Base-by-base conservation (phyloP, 2,888 invertebrate genomes). In the Ectemnius continuus region DNA sequence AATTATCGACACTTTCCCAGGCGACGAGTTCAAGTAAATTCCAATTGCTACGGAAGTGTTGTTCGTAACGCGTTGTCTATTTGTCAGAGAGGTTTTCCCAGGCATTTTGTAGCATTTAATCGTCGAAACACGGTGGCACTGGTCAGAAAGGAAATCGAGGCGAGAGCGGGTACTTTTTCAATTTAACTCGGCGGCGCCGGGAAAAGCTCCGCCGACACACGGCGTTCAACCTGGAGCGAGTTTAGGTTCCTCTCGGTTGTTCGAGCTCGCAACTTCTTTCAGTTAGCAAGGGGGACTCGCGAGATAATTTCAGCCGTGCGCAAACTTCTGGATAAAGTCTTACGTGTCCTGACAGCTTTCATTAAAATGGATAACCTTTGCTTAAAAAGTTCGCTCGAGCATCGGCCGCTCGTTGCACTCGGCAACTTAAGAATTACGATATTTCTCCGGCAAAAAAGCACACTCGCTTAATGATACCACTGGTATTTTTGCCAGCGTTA, bases 351-450 rank as follows among this genome's bases (percentile, higher is more conserved):
- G 56, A 36, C 62, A 20, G 62, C 18, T 63, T 52, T 68, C 68
- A 47, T 72, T 68, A 68, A 63, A 68, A 68, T 36, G 68, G 60
- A 68, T 36, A 63, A 68, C 56, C 5, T 28, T 56, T 2, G 45
- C 20, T 8, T 8, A 4, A 28, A 56, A n/a, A 16, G 47, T 63
- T 47, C 11, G 36, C 52, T 45, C 23, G 16, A 4, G n/a, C 52
- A n/a, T 14, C 36, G 6, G 52, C 47, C 18, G 62, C 26, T 13
- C 11, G 16, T 20, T 16, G 58, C 26, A 69, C 45, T 18, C 11
- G 13, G 45, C 28, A 26, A 26, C 56, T 45, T 36, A 23, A 52
- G 16, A 47, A 20, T 59, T 36, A 13, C 59, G 16, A 60, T 48
- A 47, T 11, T 64, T 70, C 36, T 8, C 59, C 14, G 47, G 48